These are phyloP conservation scores for Zonitis immaculata DNA, from an alignment of 2,888 invertebrate genomes.

Conservation along the genomic window DNA sequence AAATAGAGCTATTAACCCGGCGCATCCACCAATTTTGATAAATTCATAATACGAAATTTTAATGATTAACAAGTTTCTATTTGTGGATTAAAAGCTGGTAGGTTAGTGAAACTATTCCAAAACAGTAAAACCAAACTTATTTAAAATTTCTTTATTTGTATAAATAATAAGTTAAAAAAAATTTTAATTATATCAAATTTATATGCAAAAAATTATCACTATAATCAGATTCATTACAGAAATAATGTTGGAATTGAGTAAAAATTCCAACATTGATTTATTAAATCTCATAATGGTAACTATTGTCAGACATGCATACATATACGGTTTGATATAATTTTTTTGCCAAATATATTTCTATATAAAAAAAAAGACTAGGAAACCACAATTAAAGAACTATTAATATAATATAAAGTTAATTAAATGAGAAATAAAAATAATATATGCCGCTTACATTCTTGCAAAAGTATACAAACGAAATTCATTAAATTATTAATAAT, in stretches of 20 bases:
- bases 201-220: slow-evolving; percentile 35
- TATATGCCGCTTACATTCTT: background rate
- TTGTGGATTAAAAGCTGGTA: no score
- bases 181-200: slow-evolving; percentile 31
- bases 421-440: background rate
- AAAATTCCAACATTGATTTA: slow-evolving; percentile 16
- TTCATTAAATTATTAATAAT: background rate
- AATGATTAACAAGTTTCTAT: no score
- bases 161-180: slow-evolving; percentile 32
- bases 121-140: no score
- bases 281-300: slow-evolving; percentile 31
- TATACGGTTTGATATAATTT: slow-evolving; percentile 19
- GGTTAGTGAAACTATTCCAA: no score
- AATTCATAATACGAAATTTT: no score
- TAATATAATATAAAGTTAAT: background rate
- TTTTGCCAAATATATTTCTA: slow-evolving; percentile 13
- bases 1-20: no score
- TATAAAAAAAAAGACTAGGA: slow-evolving; percentile 17
- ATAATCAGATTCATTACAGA: slow-evolving; percentile 26
- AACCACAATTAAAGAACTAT: slow-evolving; percentile 11
- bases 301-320: slow-evolving; percentile 35
- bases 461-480: background rate
- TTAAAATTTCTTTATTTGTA: slow-evolving; percentile 29
- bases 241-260: slow-evolving; percentile 16
- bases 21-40: no score